phyloP scores from a whole-genome alignment of 1,140 invertebrate species.

The Bombus terrestris region DNA sequence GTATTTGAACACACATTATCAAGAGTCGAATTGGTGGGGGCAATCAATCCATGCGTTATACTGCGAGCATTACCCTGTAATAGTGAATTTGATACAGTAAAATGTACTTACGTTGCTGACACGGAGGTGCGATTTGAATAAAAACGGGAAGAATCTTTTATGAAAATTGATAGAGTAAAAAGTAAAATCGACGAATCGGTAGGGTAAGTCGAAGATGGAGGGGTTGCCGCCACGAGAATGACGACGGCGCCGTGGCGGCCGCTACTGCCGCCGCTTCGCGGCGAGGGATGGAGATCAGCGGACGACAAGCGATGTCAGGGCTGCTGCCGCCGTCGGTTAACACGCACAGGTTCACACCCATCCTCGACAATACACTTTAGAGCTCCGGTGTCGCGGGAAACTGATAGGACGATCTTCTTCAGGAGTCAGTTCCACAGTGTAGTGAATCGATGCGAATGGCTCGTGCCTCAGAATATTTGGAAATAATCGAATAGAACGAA shows the following conservation, averaged over 20 bases:
- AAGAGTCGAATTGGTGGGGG: background rate
- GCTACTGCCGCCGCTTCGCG: constrained; percentile 60
- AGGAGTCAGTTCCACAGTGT: background rate
- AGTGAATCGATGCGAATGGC: constrained; percentile 12
- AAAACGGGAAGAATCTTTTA: background rate
- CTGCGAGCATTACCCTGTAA: too few relatives aligned
- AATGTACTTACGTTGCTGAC: background rate
- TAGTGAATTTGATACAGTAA: background rate
- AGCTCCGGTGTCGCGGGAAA: constrained; percentile 44
- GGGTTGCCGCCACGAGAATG: constrained; percentile 52
- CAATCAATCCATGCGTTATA: too few relatives aligned
- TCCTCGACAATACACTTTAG: constrained; percentile 37
- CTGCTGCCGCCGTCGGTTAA: constrained; percentile 64
- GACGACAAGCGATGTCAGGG: constrained; percentile 58
- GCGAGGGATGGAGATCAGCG: constrained; percentile 55
- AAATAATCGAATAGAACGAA: background rate
- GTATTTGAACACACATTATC: background rate
- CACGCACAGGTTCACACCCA: constrained; percentile 68
- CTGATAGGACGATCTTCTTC: background rate
- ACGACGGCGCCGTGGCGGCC: constrained; percentile 49
- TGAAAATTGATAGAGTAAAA: too few relatives aligned
- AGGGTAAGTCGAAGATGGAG: constrained; percentile 34
- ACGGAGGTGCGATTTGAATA: background rate
- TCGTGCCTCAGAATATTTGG: background rate
- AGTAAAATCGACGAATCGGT: background rate